Conservation (phyloP, 2,888 invertebrate species). For the Thera britannica region DNA sequence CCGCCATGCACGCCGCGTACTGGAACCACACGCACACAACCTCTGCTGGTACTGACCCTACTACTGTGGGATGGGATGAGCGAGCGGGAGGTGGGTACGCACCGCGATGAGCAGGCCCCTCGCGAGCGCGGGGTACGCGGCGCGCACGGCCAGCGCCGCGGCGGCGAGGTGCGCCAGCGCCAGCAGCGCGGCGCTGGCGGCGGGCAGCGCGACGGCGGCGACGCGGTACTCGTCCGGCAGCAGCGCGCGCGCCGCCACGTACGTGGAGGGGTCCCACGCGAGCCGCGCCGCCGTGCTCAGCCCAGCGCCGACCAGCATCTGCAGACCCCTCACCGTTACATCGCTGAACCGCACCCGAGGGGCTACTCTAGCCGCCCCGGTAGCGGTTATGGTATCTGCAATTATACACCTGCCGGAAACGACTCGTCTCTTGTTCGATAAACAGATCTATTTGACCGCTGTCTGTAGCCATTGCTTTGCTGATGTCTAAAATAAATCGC, state of each 20-base stretch:
- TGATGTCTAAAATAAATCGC: too few species aligned
- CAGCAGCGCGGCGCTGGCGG: constrained; percentile 50
- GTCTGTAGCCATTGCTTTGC: too few species aligned
- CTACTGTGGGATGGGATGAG: too few species aligned
- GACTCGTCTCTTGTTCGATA: too few species aligned
- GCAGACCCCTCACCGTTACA: background rate
- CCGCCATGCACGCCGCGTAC: constrained; percentile 53
- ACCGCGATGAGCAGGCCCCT: constrained; percentile 46
- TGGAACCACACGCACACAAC: constrained; percentile 31
- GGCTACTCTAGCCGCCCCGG: too few species aligned
- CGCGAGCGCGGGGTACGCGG: constrained; percentile 26
- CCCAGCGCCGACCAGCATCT: constrained; percentile 64
- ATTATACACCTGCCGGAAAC: too few species aligned
- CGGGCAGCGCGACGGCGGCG: constrained; percentile 44
- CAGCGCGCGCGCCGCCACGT: constrained; percentile 60
- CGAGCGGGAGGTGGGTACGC: background rate
- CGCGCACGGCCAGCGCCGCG: constrained; percentile 42
- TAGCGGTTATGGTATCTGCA: too few species aligned
- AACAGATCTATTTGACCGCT: too few species aligned
- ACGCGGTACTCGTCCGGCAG: constrained; percentile 58
- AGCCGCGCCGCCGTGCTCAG: constrained; percentile 69
- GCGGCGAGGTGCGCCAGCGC: constrained; percentile 56
- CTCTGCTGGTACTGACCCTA: too few species aligned
- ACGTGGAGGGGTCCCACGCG: constrained; percentile 73
- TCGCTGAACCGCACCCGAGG: too few species aligned